Percentiles rank a stretch among this genome's conserved stretches.
These are phyloP conservation scores for Brachypalpus laphriformis DNA, from an alignment of 2,888 invertebrate species.

Conservation along the genomic window DNA sequence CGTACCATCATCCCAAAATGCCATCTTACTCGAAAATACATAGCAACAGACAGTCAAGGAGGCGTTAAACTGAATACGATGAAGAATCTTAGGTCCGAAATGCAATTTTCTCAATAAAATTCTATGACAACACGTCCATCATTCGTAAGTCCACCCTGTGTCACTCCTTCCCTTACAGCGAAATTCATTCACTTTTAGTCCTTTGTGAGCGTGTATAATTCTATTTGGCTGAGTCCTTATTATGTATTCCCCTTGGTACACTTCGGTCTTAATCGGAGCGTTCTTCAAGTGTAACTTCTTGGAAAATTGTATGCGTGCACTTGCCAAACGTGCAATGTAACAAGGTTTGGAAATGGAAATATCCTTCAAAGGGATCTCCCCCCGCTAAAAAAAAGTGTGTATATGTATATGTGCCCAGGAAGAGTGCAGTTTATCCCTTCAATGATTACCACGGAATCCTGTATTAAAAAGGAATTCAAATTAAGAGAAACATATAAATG, in stretches of 20 bases:
- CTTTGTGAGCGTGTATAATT: not conserved
- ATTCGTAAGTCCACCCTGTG: not conserved
- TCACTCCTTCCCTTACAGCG: not conserved
- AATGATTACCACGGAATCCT: not conserved
- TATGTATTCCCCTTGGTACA: conserved; percentile 44
- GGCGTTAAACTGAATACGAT: conserved; percentile 28
- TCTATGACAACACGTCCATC: conserved; percentile 21
- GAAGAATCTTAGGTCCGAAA: conserved; percentile 32
- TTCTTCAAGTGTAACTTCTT: conserved; percentile 44
- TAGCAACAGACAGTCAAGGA: conserved; percentile 17
- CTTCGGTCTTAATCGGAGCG: conserved; percentile 13
- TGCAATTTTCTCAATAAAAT: conserved; percentile 53
- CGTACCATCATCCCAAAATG: not conserved
- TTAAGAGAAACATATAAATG: not conserved
- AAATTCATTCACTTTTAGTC: not conserved
- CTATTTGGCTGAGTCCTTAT: conserved; percentile 28
- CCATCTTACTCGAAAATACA: no score
- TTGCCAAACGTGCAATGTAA: not conserved
- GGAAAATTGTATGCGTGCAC: conserved; percentile 47
- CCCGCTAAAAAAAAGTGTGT: not conserved
- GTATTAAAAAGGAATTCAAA: not conserved
- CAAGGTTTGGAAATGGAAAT: not conserved
- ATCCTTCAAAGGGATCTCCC: not conserved
- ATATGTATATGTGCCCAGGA: not conserved
- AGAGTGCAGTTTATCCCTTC: conserved; percentile 1